Evolutionary conservation across 2,113 vertebrate genomes (phyloP).

Genomic region (Scalopus aquaticus): DNA sequence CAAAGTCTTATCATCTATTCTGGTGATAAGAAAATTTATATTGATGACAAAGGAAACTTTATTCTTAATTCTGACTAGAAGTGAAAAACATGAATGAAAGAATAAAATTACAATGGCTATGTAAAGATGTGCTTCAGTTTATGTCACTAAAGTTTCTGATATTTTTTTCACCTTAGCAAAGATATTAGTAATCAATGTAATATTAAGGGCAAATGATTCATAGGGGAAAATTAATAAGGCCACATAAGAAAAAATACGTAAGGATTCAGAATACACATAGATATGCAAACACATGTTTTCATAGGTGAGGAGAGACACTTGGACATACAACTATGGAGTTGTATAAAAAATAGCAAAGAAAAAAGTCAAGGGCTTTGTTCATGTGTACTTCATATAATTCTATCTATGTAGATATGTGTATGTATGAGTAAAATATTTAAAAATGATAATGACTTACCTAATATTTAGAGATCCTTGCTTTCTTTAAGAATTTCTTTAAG

Average conservation of each 20-base stretch:
- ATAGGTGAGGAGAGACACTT: not conserved
- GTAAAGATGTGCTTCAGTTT: not conserved
- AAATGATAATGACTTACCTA: not conserved
- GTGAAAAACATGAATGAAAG: not conserved
- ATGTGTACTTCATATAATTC: not conserved
- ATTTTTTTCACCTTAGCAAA: not conserved
- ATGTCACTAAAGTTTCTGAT: not conserved
- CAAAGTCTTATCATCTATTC: conserved; percentile 45
- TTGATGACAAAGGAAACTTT: conserved; percentile 39
- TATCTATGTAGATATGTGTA: not conserved
- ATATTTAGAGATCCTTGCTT: not conserved
- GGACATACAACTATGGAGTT: not conserved
- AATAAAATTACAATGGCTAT: not conserved
- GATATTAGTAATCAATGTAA: not conserved
- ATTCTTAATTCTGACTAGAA: not conserved
- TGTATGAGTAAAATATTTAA: not conserved
- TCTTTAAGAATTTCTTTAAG: not conserved
- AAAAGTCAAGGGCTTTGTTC: not conserved
- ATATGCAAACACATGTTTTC: not conserved
- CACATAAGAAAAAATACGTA: not conserved
- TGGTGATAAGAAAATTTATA: not conserved
- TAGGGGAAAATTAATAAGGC: not conserved
- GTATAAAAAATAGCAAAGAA: not conserved
- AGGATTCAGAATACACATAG: not conserved
- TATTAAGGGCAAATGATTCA: not conserved